These are phyloP conservation scores for Diplazon laetatorius DNA, from an alignment of 2,888 invertebrate species.

Conservation along the genomic window DNA sequence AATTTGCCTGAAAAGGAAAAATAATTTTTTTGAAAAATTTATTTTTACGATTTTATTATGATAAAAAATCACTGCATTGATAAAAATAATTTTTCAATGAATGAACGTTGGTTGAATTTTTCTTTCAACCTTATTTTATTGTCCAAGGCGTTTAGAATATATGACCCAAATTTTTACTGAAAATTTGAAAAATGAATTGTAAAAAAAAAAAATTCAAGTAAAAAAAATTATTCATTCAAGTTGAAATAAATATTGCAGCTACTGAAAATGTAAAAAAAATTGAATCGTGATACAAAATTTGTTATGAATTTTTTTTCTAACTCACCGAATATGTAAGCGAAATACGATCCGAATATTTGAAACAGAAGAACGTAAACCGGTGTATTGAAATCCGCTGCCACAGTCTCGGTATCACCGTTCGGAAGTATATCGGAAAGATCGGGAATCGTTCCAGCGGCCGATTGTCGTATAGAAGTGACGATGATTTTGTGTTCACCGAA, in stretches of 20 bases:
- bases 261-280: too few species aligned
- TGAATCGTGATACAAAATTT: neutral
- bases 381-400: slow-evolving; percentile 88
- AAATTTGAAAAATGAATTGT: too few species aligned
- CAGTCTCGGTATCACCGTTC: slow-evolving; percentile 89
- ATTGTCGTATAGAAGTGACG: slow-evolving; percentile 87
- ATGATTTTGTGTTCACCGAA: slow-evolving; percentile 91
- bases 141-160: too few species aligned
- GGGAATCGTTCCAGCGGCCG: slow-evolving; percentile 83
- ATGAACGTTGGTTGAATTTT: too few species aligned
- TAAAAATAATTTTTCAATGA: neutral
- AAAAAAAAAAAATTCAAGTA: too few species aligned
- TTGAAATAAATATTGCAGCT: too few species aligned
- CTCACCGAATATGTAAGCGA: slow-evolving; percentile 93
- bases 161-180: too few species aligned
- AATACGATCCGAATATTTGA: slow-evolving; percentile 92
- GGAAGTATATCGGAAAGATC: slow-evolving; percentile 90
- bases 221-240: too few species aligned
- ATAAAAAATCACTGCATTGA: neutral
- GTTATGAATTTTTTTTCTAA: too few species aligned
- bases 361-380: slow-evolving; percentile 91
- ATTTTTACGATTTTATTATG: neutral
- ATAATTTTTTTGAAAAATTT: neutral
- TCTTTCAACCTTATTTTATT: too few species aligned
- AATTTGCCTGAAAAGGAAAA: slow-evolving; percentile 88